Percentiles rank a stretch among this genome's conserved stretches.
phyloP scores from a whole-genome alignment of 2,888 invertebrate species.

The Caenorhabditis sp. region DNA sequence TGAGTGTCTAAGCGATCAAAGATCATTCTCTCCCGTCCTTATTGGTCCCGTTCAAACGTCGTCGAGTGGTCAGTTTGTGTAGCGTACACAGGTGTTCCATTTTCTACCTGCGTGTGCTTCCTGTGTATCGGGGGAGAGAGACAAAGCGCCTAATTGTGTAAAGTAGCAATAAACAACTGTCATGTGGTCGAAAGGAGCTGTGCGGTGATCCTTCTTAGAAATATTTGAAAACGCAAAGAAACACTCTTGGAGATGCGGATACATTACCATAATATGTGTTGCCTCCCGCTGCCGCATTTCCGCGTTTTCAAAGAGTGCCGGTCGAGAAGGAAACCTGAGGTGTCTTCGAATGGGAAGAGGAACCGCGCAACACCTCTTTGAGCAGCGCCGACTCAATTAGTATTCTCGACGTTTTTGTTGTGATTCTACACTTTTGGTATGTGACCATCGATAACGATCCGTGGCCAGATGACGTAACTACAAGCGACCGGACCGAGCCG shows the following conservation, averaged over 20 bases:
- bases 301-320: slow-evolving; percentile 25
- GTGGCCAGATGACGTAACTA: slow-evolving; percentile 1
- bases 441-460: neutral
- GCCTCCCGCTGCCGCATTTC: neutral
- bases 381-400: slow-evolving; percentile 26
- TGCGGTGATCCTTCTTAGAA: neutral
- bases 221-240: neutral
- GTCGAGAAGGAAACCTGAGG: slow-evolving; percentile 1
- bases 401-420: neutral
- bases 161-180: neutral
- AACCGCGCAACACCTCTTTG: slow-evolving; percentile 34
- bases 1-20: slow-evolving; percentile 33
- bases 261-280: slow-evolving; percentile 12
- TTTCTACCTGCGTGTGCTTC: slow-evolving; percentile 12
- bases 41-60: slow-evolving; percentile 13
- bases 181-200: neutral
- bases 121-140: slow-evolving; percentile 13
- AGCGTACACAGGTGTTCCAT: slow-evolving; percentile 35
- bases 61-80: neutral
- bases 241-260: neutral
- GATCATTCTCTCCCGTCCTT: slow-evolving; percentile 18
- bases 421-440: neutral
- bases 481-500: neutral
- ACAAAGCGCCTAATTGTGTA: slow-evolving; percentile 23
- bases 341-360: slow-evolving; percentile 4